These are phyloP conservation scores for Pheosia gnoma DNA, from an alignment of 2,888 invertebrate genomes.

Conservation along the genomic window DNA sequence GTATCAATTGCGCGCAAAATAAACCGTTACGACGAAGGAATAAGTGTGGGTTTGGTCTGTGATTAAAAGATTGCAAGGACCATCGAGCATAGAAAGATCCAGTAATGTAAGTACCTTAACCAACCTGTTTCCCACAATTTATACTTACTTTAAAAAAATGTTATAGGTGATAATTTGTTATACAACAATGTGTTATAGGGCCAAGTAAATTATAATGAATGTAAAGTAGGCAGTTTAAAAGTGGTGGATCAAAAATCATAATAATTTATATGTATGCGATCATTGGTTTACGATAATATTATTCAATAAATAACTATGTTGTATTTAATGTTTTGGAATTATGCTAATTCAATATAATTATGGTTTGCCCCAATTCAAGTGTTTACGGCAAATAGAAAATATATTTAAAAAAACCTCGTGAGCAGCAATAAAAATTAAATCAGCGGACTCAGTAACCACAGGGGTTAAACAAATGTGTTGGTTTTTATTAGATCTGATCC, in stretches of 20 bases:
- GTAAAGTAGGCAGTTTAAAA: too few species aligned
- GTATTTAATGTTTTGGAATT: background rate
- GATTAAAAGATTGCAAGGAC: constrained; percentile 45
- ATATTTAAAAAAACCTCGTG: constrained; percentile 22
- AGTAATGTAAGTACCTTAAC: too few species aligned
- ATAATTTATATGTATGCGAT: too few species aligned
- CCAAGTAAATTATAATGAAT: too few species aligned
- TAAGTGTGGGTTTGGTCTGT: constrained; percentile 35
- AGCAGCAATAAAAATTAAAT: constrained; percentile 24
- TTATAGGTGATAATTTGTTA: too few species aligned
- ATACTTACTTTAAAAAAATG: too few species aligned
- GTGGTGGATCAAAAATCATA: too few species aligned
- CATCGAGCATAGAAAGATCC: constrained; percentile 6
- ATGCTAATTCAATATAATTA: background rate
- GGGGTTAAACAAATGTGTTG: constrained; percentile 25
- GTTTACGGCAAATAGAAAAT: constrained; percentile 7
- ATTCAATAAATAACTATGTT: constrained; percentile 7
- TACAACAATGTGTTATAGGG: too few species aligned
- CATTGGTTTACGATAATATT: too few species aligned
- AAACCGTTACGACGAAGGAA: constrained; percentile 37
- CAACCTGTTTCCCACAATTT: too few species aligned
- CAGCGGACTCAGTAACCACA: constrained; percentile 16
- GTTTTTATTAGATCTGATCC: constrained; percentile 17
- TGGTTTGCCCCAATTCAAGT: constrained; percentile 1
- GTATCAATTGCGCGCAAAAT: constrained; percentile 50